Conservation (phyloP, 2,888 invertebrate species). For the Amiota mariae region DNA sequence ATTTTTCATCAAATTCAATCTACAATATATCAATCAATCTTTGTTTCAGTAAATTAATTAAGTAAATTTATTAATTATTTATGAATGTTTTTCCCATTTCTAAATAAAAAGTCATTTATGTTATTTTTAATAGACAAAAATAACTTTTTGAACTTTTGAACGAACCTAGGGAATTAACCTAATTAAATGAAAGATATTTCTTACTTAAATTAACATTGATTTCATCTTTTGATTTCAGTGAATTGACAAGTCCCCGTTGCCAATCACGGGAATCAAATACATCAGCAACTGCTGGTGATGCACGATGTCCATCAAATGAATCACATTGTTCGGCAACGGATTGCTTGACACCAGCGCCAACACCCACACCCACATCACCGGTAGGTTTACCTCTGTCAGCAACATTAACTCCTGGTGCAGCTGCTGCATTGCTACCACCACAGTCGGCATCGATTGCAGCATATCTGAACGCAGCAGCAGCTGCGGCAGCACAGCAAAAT, state of each 20-base stretch:
- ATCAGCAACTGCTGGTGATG: slow-evolving; percentile 75
- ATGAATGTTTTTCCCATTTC: no score
- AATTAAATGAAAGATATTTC: not conserved
- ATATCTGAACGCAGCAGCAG: slow-evolving; percentile 82
- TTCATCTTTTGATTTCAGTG: slow-evolving; percentile 75
- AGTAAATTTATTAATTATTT: no score
- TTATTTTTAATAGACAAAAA: no score
- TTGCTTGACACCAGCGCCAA: slow-evolving; percentile 74
- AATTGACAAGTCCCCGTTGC: slow-evolving; percentile 84
- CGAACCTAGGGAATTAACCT: no score
- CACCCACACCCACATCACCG: slow-evolving; percentile 77
- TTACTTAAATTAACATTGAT: no score
- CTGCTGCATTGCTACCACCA: slow-evolving; percentile 81
- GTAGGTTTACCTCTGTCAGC: slow-evolving; percentile 80
- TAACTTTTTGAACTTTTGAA: no score
- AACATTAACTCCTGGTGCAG: slow-evolving; percentile 80
- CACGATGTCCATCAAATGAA: slow-evolving; percentile 85
- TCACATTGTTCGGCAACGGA: slow-evolving; percentile 82
- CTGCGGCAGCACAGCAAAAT: slow-evolving; percentile 83
- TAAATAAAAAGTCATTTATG: no score
- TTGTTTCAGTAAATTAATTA: no score
- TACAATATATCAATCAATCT: no score
- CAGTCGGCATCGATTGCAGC: slow-evolving; percentile 89
- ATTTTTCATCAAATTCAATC: no score
- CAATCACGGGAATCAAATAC: slow-evolving; percentile 85